These are phyloP conservation scores for Drosophila barbarae DNA, from an alignment of 2,888 invertebrate genomes.

Conservation along the genomic window DNA sequence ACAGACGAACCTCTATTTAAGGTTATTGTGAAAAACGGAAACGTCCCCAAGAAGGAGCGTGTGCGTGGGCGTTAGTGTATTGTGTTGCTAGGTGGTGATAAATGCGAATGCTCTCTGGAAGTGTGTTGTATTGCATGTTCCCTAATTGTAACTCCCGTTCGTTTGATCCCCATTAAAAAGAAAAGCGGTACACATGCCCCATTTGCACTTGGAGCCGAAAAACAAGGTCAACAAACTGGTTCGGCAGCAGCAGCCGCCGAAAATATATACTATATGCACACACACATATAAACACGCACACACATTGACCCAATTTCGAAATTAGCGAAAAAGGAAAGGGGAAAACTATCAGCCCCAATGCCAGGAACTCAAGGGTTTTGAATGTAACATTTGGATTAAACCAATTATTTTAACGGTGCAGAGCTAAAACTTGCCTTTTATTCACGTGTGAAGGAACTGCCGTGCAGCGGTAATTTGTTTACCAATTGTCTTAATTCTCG, in stretches of 20 bases:
- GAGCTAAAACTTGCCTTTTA: slow-evolving; percentile 62
- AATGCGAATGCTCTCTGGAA: slow-evolving; percentile 11
- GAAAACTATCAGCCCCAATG: slow-evolving; percentile 43
- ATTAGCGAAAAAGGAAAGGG: slow-evolving; percentile 46
- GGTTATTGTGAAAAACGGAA: slow-evolving; percentile 31
- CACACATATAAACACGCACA: slow-evolving; percentile 38
- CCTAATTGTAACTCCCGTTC: slow-evolving; percentile 45
- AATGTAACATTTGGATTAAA: neutral
- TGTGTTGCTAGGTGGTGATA: slow-evolving; percentile 45
- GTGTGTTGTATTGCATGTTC: slow-evolving; percentile 41
- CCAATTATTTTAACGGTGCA: neutral
- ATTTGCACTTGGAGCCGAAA: slow-evolving; percentile 63
- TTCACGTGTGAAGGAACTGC: slow-evolving; percentile 16
- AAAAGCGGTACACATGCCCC: slow-evolving; percentile 59
- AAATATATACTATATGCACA: slow-evolving; percentile 23
- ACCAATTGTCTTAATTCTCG: slow-evolving; percentile 18
- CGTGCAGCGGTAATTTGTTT: slow-evolving; percentile 17
- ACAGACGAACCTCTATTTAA: slow-evolving; percentile 28
- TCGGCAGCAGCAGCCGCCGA: slow-evolving; percentile 44
- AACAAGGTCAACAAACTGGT: slow-evolving; percentile 73
- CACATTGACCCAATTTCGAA: slow-evolving; percentile 64
- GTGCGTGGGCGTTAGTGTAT: neutral
- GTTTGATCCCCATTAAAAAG: slow-evolving; percentile 37
- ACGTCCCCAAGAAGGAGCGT: slow-evolving; percentile 41
- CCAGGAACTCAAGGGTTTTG: slow-evolving; percentile 14